Percentiles rank a stretch among this genome's conserved stretches.
phyloP scores from a whole-genome alignment of 2,797 vertebrate genomes.

The Pipistrellus pipistrellus region DNA sequence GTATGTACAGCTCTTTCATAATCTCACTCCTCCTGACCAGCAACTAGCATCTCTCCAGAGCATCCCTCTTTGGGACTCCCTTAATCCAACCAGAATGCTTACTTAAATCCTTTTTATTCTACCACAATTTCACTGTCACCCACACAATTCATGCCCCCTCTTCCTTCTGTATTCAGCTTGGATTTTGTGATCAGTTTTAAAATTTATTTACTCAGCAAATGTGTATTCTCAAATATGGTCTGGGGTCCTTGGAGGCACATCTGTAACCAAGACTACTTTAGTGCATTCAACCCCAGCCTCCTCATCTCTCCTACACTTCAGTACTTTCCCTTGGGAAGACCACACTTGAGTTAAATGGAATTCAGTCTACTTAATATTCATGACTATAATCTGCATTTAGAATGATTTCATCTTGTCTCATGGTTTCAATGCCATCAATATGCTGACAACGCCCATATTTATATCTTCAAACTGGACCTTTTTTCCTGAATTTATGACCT shows the following conservation, averaged over 20 bases:
- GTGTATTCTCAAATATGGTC: background rate
- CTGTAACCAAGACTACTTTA: background rate
- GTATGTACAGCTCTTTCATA: fast-evolving
- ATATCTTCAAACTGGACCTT: background rate
- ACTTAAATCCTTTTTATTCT: background rate
- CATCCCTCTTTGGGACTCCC: too few species aligned
- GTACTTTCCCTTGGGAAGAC: background rate
- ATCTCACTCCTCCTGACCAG: background rate
- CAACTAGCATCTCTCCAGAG: background rate
- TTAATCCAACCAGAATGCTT: background rate
- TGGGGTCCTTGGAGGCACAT: background rate
- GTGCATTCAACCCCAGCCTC: background rate
- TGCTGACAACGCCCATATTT: background rate
- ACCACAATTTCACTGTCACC: background rate
- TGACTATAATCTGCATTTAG: background rate
- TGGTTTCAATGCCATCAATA: background rate
- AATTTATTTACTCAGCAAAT: background rate
- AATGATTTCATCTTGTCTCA: background rate
- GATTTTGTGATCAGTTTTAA: background rate
- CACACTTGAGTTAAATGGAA: background rate
- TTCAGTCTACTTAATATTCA: background rate
- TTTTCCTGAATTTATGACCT: background rate
- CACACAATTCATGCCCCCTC: too few species aligned
- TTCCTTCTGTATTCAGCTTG: background rate
- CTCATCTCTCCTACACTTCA: background rate